Percentiles rank a stretch among this genome's conserved stretches.
phyloP scores from a whole-genome alignment of 2,113 vertebrate genomes.

The Brachypodius melanocephalos region DNA sequence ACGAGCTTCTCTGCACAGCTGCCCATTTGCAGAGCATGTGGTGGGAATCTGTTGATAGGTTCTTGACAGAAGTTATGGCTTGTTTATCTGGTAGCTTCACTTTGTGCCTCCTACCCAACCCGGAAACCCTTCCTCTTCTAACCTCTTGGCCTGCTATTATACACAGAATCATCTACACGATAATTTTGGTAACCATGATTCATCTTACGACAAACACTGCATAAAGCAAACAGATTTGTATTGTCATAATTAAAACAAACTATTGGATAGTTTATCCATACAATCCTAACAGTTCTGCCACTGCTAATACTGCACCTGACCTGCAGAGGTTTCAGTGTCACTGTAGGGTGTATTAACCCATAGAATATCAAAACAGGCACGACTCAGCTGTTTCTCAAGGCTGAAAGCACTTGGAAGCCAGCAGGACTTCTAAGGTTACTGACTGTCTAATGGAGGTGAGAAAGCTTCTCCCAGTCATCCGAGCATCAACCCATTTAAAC shows the following conservation, averaged over 20 bases:
- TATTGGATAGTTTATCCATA: background rate
- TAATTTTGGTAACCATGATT: slow-evolving; percentile 52
- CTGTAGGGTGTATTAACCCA: background rate
- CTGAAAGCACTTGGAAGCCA: background rate
- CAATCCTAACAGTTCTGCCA: background rate
- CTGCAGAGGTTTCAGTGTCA: background rate
- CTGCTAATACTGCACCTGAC: background rate
- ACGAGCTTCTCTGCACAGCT: background rate
- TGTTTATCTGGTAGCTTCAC: slow-evolving; percentile 59
- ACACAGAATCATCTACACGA: background rate
- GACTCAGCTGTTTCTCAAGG: background rate
- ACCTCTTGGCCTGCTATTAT: slow-evolving; percentile 51
- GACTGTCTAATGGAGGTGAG: background rate
- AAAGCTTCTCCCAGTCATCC: background rate
- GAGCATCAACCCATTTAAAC: background rate
- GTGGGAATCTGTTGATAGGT: slow-evolving; percentile 48
- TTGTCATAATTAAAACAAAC: slow-evolving; percentile 19
- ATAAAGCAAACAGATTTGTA: slow-evolving; percentile 17
- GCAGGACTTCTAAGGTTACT: background rate
- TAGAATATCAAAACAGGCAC: background rate
- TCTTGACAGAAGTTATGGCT: slow-evolving; percentile 54
- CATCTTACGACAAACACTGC: slow-evolving; percentile 42
- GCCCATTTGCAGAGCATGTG: background rate
- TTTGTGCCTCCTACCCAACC: slow-evolving; percentile 33
- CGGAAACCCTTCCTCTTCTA: slow-evolving; percentile 36